phyloP scores from a whole-genome alignment of 2,797 vertebrate species.

The Acanthurus lineatus region DNA sequence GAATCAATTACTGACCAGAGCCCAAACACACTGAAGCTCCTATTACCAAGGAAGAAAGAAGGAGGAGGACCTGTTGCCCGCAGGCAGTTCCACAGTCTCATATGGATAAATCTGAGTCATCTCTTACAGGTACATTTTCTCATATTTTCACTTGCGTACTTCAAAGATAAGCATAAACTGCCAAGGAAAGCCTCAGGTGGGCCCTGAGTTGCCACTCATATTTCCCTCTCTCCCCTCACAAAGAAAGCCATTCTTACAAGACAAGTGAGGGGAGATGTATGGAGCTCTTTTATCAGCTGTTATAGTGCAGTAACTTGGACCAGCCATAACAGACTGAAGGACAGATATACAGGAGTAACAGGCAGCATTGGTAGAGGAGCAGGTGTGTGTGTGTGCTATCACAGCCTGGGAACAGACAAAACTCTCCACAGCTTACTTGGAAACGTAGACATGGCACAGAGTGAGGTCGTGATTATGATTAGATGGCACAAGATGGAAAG shows the following conservation, averaged over 20 bases:
- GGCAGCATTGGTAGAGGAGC: constrained; percentile 12
- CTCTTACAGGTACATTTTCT: background rate
- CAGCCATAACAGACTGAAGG: constrained; percentile 56
- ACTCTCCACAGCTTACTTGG: constrained; percentile 14
- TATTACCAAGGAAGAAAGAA: constrained; percentile 9
- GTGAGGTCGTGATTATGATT: constrained; percentile 3
- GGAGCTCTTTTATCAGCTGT: constrained; percentile 45
- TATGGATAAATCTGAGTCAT: background rate
- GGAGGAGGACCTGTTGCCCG: background rate
- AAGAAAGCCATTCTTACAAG: constrained; percentile 16
- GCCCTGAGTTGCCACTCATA: background rate
- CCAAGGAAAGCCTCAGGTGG: constrained; percentile 5
- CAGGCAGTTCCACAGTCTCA: background rate
- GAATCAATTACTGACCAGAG: constrained; percentile 50
- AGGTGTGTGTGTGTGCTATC: background rate
- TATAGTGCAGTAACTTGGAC: constrained; percentile 26
- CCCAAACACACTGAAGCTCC: constrained; percentile 34
- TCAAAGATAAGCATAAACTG: constrained; percentile 23
- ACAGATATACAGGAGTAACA: constrained; percentile 34
- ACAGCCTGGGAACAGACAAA: constrained; percentile 37
- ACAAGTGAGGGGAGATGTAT: constrained; percentile 16
- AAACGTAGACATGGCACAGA: background rate
- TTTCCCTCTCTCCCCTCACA: constrained; percentile 6
- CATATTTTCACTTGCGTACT: background rate
- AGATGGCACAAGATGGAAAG: background rate